These are phyloP conservation scores for Sorex fumeus DNA, from an alignment of 2,113 vertebrate genomes.

Conservation along the genomic window DNA sequence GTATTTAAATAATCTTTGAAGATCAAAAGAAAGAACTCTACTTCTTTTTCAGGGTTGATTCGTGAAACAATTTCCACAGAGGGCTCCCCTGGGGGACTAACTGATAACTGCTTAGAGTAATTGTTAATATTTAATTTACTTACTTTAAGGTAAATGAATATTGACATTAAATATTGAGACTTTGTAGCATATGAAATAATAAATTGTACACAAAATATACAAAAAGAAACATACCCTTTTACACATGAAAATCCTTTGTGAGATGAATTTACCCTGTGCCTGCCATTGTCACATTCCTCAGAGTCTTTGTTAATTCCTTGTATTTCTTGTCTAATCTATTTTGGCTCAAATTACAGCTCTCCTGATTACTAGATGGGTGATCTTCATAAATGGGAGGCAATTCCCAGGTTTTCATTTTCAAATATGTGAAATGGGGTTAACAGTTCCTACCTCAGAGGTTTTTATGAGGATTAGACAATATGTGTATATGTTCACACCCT, in stretches of 20 bases:
- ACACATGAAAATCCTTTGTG: background rate
- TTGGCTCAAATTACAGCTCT: background rate
- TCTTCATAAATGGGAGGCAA: background rate
- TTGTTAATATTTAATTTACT: conserved; percentile 35
- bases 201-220: background rate
- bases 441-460: background rate
- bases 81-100: background rate
- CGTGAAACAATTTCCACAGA: background rate
- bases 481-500: background rate
- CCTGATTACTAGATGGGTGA: background rate
- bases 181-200: background rate
- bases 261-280: fast-evolving
- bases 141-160: conserved; percentile 12
- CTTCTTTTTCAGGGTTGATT: background rate
- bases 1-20: background rate
- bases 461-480: background rate
- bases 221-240: conserved; percentile 29
- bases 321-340: background rate
- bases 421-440: background rate
- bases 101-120: background rate
- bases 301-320: background rate
- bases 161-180: background rate
- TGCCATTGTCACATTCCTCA: too few relatives aligned
- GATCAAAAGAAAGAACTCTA: background rate
- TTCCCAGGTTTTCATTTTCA: background rate